Evolutionary conservation across 2,888 invertebrate species (phyloP), one percentile per base, ranked within the genome.

Genomic region (Ornithoptera alexandrae): DNA sequence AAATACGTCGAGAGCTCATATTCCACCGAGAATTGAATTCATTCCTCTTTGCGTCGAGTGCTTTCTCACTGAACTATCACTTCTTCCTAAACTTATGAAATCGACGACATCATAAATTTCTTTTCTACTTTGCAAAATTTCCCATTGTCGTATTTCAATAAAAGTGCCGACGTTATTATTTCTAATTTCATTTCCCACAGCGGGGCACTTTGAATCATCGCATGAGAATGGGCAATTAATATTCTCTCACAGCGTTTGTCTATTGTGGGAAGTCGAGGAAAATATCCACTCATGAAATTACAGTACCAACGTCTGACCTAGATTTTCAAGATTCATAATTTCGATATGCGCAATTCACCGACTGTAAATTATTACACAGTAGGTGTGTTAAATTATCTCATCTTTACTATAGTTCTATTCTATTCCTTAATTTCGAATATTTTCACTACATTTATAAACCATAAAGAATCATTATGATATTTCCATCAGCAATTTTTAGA

Each of bases 151-250:
- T 36, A 63, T 36, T 62, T 61, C 64, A 68, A 57, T 60, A 68
- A 62, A 53, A 42, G 24, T 59, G 53, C 62, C 46, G 39, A 36
- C 39, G 39, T 69, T 65, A 42, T 50, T 69, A 66, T 59, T 56
- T 64, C 58, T 70, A 57, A 71, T 64, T 62, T 60, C 30, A 61
- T 67, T 77, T 77, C 77, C 68, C 77, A 77, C 74, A 69, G 73
- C 77, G 75, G 75, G 63, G 63, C 60, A 68, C 74, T 75, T 74
- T 75, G 65, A 62, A 72, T 70, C 65, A 71, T 74, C 71, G 71
- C 61, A 69, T 70, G 72, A 75, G 75, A 77, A 78, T 78, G 72
- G 75, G 58, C 72, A 76, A 77, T 77, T 76, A 78, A 73, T 72
- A 67, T 70, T 75, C 74, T 76, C 78, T 71, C 76, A 77, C 66